These are phyloP conservation scores for Drosophila grimshawi DNA, from an alignment of 1,140 invertebrate genomes.

Conservation along the genomic window DNA sequence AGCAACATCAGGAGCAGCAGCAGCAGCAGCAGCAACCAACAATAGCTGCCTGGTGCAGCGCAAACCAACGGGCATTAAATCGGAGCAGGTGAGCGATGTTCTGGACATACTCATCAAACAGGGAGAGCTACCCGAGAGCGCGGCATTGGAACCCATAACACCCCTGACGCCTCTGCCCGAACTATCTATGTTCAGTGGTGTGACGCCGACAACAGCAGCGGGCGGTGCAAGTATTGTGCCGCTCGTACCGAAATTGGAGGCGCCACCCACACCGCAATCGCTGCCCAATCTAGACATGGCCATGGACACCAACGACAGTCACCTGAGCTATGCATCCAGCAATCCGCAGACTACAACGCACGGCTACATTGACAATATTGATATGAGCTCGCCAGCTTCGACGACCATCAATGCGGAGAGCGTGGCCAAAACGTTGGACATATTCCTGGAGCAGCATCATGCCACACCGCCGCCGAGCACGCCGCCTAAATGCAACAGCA, in stretches of 20 bases:
- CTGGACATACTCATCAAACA: slow-evolving; percentile 97
- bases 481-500: slow-evolving; percentile 48
- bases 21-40: slow-evolving; percentile 6
- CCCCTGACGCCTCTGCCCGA: slow-evolving; percentile 84
- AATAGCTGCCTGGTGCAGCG: slow-evolving; percentile 53
- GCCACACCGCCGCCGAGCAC: slow-evolving; percentile 65
- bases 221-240: slow-evolving; percentile 69
- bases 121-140: slow-evolving; percentile 95
- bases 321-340: slow-evolving; percentile 18
- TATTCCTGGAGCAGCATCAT: slow-evolving; percentile 81
- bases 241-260: slow-evolving; percentile 64
- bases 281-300: slow-evolving; percentile 55
- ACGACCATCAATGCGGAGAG: slow-evolving; percentile 65
- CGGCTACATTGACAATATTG: slow-evolving; percentile 75
- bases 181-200: slow-evolving; percentile 50
- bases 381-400: slow-evolving; percentile 72
- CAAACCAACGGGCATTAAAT: slow-evolving; percentile 88
- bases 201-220: slow-evolving; percentile 48
- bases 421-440: slow-evolving; percentile 78
- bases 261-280: slow-evolving; percentile 59
- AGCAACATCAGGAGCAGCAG: neutral
- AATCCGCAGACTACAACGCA: slow-evolving; percentile 28
- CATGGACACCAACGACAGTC: slow-evolving; percentile 60
- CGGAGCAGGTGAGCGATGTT: slow-evolving; percentile 96
- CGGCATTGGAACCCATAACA: slow-evolving; percentile 91